phyloP scores from a whole-genome alignment of 2,113 vertebrate genomes.

The Formicarius rufipectus region DNA sequence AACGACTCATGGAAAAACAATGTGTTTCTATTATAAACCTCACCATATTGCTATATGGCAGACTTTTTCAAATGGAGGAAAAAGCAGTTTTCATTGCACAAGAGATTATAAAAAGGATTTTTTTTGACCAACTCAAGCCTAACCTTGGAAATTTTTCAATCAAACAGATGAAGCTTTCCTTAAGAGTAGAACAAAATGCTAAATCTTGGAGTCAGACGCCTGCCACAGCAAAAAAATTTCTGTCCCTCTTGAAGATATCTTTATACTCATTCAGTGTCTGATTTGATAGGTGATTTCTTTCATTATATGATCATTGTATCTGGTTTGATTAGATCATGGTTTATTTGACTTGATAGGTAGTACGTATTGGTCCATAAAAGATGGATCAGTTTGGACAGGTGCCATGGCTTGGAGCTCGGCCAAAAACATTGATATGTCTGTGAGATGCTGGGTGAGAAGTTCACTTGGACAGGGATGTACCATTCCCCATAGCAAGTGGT shows the following conservation, averaged over 20 bases:
- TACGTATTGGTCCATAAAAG: background rate
- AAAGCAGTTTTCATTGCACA: background rate
- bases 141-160: background rate
- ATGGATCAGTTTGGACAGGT: slow-evolving; percentile 29
- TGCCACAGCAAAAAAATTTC: background rate
- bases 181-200: background rate
- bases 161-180: background rate
- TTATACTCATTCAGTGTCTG: background rate
- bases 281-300: slow-evolving; percentile 8
- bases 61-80: background rate
- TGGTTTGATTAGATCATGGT: background rate
- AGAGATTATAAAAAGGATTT: background rate
- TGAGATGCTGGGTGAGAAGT: background rate
- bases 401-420: background rate
- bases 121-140: background rate
- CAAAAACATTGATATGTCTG: background rate
- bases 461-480: background rate
- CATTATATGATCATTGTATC: background rate
- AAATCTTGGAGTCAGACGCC: background rate
- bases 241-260: background rate
- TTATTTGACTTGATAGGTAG: slow-evolving; percentile 45
- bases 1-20: background rate
- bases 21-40: background rate
- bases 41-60: background rate
- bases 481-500: background rate